phyloP scores from a whole-genome alignment of 35 echinoderm and acorn worm species.

The Acanthaster planci region DNA sequence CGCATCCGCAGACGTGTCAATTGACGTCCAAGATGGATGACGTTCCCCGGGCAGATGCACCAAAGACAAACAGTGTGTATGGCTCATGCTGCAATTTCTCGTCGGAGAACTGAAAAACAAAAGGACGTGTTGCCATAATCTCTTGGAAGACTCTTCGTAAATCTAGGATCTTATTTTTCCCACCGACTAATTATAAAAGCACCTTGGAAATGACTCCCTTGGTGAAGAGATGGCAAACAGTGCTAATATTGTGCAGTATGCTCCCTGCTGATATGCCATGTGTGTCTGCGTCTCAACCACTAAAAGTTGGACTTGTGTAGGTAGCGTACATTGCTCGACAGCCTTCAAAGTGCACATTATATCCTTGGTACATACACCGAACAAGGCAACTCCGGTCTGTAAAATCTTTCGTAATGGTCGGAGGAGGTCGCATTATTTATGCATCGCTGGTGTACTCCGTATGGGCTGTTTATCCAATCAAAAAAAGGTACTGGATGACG shows the following conservation, averaged over 20 bases:
- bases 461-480: no score
- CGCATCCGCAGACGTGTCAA: not conserved
- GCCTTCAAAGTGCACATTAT: not conserved
- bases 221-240: not conserved
- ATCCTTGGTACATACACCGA: no score
- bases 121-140: constrained; percentile 10
- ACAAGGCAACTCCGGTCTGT: no score
- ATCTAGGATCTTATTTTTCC: not conserved
- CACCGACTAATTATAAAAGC: constrained; percentile 25
- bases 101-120: not conserved
- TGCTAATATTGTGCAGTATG: constrained; percentile 20
- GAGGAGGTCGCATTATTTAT: no score
- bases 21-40: not conserved
- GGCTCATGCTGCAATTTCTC: constrained; percentile 6
- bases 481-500: no score
- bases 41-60: not conserved
- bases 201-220: constrained; percentile 10
- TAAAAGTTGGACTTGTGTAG: constrained; percentile 10
- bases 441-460: no score
- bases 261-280: constrained; percentile 3
- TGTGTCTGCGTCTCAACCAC: constrained; percentile 1
- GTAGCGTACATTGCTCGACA: not conserved
- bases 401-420: no score
- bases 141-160: not conserved
- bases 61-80: constrained; percentile 6